phyloP scores from a whole-genome alignment of 2,888 invertebrate genomes.

The Platynereis dumerilii region DNA sequence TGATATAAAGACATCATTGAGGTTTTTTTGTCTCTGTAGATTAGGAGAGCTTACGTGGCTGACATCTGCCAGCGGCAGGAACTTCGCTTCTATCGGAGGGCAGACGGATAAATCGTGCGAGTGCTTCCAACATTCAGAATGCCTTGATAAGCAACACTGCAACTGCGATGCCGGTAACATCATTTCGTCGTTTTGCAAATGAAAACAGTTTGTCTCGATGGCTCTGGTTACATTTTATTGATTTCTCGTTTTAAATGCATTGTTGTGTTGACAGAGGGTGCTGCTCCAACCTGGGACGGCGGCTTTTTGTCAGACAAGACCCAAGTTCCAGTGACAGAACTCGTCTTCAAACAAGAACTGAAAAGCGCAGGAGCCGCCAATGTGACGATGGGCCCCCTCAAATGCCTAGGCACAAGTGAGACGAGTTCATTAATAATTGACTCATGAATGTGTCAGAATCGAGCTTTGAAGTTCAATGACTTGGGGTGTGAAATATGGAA shows the following conservation, averaged over 20 bases:
- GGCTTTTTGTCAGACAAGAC: constrained; percentile 81
- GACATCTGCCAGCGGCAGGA: constrained; percentile 7
- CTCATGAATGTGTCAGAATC: background rate
- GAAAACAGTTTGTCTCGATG: background rate
- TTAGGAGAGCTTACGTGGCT: constrained; percentile 21
- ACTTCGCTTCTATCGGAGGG: constrained; percentile 11
- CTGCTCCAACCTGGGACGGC: constrained; percentile 73
- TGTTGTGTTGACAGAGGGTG: background rate
- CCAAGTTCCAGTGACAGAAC: constrained; percentile 87
- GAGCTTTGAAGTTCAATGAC: background rate
- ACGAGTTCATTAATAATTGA: background rate
- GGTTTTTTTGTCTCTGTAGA: background rate
- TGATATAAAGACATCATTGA: background rate
- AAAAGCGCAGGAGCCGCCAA: constrained; percentile 70
- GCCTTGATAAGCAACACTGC: constrained; percentile 65
- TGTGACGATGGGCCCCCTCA: constrained; percentile 87
- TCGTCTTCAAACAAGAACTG: constrained; percentile 88
- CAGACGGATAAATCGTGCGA: constrained; percentile 12
- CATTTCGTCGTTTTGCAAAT: background rate
- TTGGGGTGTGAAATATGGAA: too few species aligned
- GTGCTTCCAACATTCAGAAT: constrained; percentile 65
- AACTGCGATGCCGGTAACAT: constrained; percentile 78
- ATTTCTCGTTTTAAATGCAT: background rate
- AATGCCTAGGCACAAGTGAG: constrained; percentile 91
- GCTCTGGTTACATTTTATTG: background rate